phyloP scores from a whole-genome alignment of 2,888 invertebrate genomes.

The Tipula helvola region DNA sequence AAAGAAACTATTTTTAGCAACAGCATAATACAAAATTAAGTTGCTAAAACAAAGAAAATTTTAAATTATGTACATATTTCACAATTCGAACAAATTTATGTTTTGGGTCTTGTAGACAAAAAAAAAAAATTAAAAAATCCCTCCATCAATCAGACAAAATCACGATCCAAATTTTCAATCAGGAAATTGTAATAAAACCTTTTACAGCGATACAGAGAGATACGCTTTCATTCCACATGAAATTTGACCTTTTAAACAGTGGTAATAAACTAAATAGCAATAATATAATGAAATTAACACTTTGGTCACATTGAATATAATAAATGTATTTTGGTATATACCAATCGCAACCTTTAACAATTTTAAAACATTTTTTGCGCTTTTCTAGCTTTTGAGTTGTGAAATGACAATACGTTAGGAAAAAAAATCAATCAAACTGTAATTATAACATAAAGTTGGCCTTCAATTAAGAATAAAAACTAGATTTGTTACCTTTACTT shows the following conservation, averaged over 20 bases:
- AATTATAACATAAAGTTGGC: background rate
- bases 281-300: background rate
- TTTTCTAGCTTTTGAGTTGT: background rate
- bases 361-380: background rate
- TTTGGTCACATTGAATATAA: background rate
- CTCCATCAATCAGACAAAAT: background rate
- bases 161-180: background rate
- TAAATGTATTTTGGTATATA: background rate
- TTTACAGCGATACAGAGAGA: background rate
- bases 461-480: background rate
- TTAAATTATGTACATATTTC: background rate
- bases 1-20: background rate
- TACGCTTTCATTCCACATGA: background rate
- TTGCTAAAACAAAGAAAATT: background rate
- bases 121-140: background rate
- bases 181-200: background rate
- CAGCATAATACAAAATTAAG: background rate
- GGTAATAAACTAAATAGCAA: background rate
- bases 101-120: background rate
- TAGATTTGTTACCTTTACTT: slow-evolving; percentile 4
- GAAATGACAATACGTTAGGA: background rate
- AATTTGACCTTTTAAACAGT: background rate
- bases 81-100: background rate
- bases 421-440: background rate
- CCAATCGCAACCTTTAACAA: background rate